A percentile compares a stretch with the other conserved stretches of the same genome.
Conservation (phyloP, 2,113 vertebrate species). For the Anser cygnoides region DNA sequence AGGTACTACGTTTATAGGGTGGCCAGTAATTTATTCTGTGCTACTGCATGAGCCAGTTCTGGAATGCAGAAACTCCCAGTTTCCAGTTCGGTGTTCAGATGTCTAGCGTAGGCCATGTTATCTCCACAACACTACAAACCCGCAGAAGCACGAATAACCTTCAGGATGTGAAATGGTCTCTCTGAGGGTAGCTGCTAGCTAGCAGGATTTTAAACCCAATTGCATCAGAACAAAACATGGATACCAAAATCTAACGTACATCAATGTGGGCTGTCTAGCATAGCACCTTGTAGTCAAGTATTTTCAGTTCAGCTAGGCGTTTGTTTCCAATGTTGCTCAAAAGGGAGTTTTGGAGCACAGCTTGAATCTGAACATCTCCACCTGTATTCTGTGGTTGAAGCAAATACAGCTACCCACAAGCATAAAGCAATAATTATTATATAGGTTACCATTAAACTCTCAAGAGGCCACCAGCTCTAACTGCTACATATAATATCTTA, state of each 20-base stretch:
- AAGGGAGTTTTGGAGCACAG: neutral
- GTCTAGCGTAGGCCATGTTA: neutral
- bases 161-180: neutral
- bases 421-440: rapidly evolving
- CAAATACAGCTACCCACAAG: neutral
- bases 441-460: neutral
- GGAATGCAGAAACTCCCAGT: no score
- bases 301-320: neutral
- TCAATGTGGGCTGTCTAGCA: rapidly evolving
- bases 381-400: rapidly evolving
- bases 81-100: neutral
- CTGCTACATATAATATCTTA: neutral
- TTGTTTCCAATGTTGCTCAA: neutral
- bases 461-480: neutral
- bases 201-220: neutral
- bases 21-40: neutral
- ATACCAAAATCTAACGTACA: neutral
- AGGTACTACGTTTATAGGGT: neutral
- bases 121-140: neutral
- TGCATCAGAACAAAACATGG: neutral
- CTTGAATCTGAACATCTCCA: neutral
- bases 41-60: no score
- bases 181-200: neutral
- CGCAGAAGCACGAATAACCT: no score
- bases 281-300: neutral